Percentiles rank a stretch among this genome's conserved stretches.
Conservation (phyloP, 2,888 invertebrate species). For the Ernsta delagoae region DNA sequence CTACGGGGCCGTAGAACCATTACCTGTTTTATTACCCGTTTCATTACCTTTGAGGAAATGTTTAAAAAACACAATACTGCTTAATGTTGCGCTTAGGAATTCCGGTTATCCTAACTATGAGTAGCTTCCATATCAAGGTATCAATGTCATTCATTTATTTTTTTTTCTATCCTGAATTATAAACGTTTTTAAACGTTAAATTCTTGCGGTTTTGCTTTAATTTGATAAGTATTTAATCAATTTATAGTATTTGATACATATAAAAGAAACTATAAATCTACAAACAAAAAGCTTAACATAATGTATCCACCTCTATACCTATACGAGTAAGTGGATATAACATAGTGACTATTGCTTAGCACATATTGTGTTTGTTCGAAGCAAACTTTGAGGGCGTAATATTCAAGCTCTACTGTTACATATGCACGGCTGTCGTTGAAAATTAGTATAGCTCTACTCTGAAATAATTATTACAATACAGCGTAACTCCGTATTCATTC, state of each 20-base stretch:
- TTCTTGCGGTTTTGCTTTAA: too few species aligned
- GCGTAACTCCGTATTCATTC: slow-evolving; percentile 71
- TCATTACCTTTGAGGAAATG: not conserved
- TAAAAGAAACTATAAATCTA: too few species aligned
- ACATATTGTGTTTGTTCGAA: slow-evolving; percentile 20
- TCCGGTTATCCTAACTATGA: not conserved
- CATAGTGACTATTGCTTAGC: slow-evolving; percentile 15
- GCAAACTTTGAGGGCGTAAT: slow-evolving; percentile 25
- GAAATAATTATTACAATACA: slow-evolving; percentile 66
- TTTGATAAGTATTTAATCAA: too few species aligned
- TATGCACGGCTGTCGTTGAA: slow-evolving; percentile 32
- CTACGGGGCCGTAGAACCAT: slow-evolving; percentile 33
- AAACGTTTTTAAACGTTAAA: too few species aligned
- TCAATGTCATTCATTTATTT: too few species aligned
- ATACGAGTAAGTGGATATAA: too few species aligned
- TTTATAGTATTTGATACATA: too few species aligned
- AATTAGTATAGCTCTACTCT: slow-evolving; percentile 46
- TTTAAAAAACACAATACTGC: not conserved
- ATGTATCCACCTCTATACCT: too few species aligned
- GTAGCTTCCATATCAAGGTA: too few species aligned
- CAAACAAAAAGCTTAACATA: not conserved
- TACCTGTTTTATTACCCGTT: slow-evolving; percentile 15
- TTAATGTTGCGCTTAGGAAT: not conserved
- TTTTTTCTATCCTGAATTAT: too few species aligned
- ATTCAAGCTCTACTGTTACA: slow-evolving; percentile 27